Percentiles rank a stretch among this genome's conserved stretches.
Evolutionary conservation across 1,140 invertebrate genomes (phyloP).

Genomic region (Brachionus rubens): DNA sequence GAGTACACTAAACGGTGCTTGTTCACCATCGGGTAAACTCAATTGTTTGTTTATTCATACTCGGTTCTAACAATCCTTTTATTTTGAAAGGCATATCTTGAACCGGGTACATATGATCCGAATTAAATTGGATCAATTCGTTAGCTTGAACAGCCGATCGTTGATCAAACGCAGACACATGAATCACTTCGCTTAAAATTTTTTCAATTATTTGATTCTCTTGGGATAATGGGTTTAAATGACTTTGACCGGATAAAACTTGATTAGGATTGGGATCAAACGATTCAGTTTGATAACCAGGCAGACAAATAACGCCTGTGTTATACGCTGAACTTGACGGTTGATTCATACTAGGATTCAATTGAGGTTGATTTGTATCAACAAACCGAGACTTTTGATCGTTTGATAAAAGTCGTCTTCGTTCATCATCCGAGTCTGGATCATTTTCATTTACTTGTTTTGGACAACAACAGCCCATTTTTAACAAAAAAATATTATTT

Average conservation of each 20-base stretch:
- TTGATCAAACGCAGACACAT: constrained; percentile 12
- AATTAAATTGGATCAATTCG: constrained; percentile 5
- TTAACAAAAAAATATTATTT: too few relatives aligned
- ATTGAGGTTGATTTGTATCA: not conserved
- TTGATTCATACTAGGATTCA: not conserved
- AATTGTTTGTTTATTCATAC: too few relatives aligned
- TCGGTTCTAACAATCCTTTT: too few relatives aligned
- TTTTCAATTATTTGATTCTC: constrained; percentile 30
- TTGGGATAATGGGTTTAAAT: not conserved
- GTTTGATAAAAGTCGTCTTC: not conserved
- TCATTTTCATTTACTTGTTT: constrained; percentile 16
- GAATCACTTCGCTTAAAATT: constrained; percentile 37
- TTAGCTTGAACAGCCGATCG: not conserved
- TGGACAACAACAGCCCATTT: constrained; percentile 45
- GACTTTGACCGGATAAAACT: not conserved
- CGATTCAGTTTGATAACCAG: not conserved
- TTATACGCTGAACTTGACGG: not conserved
- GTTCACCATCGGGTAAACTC: too few relatives aligned
- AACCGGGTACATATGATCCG: not conserved
- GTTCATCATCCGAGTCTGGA: not conserved
- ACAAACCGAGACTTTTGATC: constrained; percentile 45
- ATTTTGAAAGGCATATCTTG: constrained; percentile 11
- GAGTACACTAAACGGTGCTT: too few relatives aligned
- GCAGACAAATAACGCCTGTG: not conserved
- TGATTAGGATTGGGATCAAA: not conserved